phyloP scores from a whole-genome alignment of 2,797 vertebrate species.

The Spheniscus humboldti region DNA sequence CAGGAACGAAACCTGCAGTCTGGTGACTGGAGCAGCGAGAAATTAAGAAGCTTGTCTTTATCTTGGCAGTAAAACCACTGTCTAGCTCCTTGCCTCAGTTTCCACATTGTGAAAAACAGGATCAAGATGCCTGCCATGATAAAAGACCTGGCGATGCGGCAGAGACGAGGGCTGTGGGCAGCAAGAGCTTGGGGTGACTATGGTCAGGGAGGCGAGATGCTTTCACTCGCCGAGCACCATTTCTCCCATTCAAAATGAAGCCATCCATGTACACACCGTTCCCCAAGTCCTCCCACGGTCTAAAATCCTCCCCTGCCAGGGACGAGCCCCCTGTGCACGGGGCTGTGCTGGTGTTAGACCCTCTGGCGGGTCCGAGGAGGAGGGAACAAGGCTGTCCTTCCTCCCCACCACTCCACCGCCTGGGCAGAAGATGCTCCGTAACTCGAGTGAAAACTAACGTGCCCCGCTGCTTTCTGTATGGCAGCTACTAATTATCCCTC shows the following conservation, averaged over 20 bases:
- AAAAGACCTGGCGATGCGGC: background rate
- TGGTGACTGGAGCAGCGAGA: rapidly evolving
- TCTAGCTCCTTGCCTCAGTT: background rate
- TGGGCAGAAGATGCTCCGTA: background rate
- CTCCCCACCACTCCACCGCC: rapidly evolving
- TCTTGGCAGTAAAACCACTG: background rate
- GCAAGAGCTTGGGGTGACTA: background rate
- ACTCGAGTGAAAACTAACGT: background rate
- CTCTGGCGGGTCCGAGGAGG: background rate
- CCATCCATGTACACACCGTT: rapidly evolving
- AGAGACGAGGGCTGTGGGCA: background rate
- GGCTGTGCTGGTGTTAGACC: background rate
- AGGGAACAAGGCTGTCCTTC: background rate
- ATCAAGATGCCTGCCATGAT: background rate
- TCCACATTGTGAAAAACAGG: rapidly evolving
- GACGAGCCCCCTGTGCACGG: rapidly evolving
- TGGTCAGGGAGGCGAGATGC: background rate
- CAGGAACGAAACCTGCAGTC: background rate
- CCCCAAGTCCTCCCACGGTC: background rate
- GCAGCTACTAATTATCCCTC: constrained; percentile 67
- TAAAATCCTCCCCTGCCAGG: no score
- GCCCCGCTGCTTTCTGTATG: constrained; percentile 39
- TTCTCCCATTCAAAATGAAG: background rate
- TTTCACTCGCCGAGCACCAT: background rate
- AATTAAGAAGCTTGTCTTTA: background rate